Conservation (phyloP, 2,113 vertebrate species). For the Collichthys lucidus region DNA sequence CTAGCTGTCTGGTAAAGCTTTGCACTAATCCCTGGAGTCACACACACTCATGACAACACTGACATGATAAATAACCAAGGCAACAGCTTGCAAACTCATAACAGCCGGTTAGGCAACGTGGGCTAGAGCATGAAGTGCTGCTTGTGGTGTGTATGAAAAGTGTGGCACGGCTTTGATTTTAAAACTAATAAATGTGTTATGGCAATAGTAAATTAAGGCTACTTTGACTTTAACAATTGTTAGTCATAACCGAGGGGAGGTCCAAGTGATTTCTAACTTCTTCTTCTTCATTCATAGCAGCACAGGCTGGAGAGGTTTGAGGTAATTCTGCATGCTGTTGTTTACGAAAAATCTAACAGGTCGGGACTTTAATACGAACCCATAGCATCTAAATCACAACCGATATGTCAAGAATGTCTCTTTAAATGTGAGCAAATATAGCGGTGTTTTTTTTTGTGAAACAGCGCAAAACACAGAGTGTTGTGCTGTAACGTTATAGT, state of each 20-base stretch:
- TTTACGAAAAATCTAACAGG: background rate
- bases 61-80: slow-evolving; percentile 52
- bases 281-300: slow-evolving; percentile 47
- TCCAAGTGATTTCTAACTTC: slow-evolving; percentile 47
- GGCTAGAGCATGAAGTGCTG: background rate
- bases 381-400: background rate
- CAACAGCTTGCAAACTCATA: slow-evolving; percentile 25
- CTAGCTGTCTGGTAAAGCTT: slow-evolving; percentile 71
- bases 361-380: background rate
- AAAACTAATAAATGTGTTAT: no score
- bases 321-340: background rate
- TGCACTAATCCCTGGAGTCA: slow-evolving; percentile 69
- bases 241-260: background rate
- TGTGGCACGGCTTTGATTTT: background rate
- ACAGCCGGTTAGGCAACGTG: slow-evolving; percentile 1
- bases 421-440: background rate
- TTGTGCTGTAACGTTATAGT: background rate
- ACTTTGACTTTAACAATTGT: background rate
- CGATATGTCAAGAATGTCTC: background rate
- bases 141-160: background rate
- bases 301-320: background rate
- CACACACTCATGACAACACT: slow-evolving; percentile 59
- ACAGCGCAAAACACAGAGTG: background rate
- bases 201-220: no score
- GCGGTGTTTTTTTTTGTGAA: background rate